Conservation (phyloP, 1,140 invertebrate species). For the Saxidomus purpurata region DNA sequence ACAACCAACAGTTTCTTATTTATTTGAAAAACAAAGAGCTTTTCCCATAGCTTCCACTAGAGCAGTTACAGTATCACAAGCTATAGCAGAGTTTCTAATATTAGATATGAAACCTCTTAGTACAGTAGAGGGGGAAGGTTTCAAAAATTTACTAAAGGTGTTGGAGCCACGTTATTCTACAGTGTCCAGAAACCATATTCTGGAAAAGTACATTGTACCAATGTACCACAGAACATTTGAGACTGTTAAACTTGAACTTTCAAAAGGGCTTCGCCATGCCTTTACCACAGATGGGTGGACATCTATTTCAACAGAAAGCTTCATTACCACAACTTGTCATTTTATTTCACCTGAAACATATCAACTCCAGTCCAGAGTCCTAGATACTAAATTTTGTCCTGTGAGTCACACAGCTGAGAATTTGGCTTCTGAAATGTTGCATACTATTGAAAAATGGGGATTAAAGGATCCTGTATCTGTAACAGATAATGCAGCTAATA, state of each 20-base stretch:
- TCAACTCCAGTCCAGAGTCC: conserved; percentile 7
- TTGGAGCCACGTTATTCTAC: not conserved
- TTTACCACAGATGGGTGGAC: conserved; percentile 42
- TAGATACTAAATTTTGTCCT: not conserved
- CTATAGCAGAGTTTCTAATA: not conserved
- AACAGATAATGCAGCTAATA: conserved; percentile 22
- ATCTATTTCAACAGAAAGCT: conserved; percentile 5
- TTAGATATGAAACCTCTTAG: conserved; percentile 14
- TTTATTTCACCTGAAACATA: conserved; percentile 10
- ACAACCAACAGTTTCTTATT: not conserved
- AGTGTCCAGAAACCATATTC: not conserved
- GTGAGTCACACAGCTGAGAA: conserved; percentile 32
- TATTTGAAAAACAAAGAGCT: not conserved
- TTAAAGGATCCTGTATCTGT: conserved; percentile 2
- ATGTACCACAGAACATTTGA: not conserved
- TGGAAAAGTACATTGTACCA: conserved; percentile 28
- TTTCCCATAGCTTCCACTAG: not conserved
- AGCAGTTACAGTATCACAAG: not conserved
- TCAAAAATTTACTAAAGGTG: conserved; percentile 6
- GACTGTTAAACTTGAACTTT: not conserved
- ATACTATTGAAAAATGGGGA: not conserved
- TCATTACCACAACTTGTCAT: conserved; percentile 32
- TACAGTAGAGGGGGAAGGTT: conserved; percentile 17
- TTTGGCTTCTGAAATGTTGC: not conserved
- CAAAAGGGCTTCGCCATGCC: conserved; percentile 3